A percentile compares a stretch with the other conserved stretches of the same genome.
Evolutionary conservation across 2,888 invertebrate genomes (phyloP).

Genomic region (Cosmia pyralina): DNA sequence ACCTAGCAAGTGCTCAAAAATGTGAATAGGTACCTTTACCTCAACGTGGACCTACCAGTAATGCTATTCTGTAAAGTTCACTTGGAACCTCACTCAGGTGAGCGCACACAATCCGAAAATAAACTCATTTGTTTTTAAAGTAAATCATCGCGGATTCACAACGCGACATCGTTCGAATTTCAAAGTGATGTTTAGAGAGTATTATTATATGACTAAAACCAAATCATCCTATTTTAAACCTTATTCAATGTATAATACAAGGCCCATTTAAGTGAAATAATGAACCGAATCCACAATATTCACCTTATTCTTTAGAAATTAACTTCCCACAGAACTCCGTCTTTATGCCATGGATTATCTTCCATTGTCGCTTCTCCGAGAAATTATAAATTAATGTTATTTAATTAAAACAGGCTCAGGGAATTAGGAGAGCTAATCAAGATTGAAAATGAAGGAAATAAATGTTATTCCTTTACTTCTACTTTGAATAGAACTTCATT

Average conservation of each 20-base stretch:
- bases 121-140: neutral
- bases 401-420: slow-evolving; percentile 50
- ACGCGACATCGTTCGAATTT: neutral
- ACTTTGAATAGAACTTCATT: slow-evolving; percentile 14
- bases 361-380: slow-evolving; percentile 9
- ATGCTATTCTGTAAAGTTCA: neutral
- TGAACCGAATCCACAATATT: neutral
- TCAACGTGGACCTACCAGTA: neutral
- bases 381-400: slow-evolving; percentile 52
- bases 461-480: slow-evolving; percentile 12
- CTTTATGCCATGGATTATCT: slow-evolving; percentile 31
- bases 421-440: slow-evolving; percentile 30
- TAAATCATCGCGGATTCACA: neutral
- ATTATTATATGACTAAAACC: neutral
- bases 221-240: neutral
- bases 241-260: neutral
- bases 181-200: neutral
- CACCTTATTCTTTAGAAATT: slow-evolving; percentile 27
- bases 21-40: neutral
- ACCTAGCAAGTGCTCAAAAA: neutral
- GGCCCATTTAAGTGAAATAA: neutral
- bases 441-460: slow-evolving; percentile 6
- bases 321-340: neutral
- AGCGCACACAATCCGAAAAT: neutral
- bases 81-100: neutral